Evolutionary conservation across 2,888 invertebrate species (phyloP).

Genomic region (Keiferia lycopersicella): DNA sequence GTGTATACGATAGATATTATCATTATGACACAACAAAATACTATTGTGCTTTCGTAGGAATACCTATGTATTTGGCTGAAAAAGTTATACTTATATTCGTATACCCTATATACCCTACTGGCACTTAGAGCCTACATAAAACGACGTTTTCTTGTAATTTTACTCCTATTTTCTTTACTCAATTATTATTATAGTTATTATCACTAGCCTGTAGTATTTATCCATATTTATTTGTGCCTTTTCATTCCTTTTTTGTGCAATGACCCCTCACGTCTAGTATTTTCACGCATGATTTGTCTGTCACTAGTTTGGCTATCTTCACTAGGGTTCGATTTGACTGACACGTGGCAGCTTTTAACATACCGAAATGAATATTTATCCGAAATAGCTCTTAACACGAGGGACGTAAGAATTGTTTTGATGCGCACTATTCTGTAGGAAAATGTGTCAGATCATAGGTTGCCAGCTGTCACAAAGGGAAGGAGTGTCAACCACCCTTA

Average conservation of each 20-base stretch:
- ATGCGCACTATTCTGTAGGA: neutral
- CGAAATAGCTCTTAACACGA: conserved; percentile 31
- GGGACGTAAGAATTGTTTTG: conserved; percentile 7
- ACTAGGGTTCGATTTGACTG: conserved; percentile 38
- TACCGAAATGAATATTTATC: conserved; percentile 34
- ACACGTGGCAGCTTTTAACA: conserved; percentile 52
- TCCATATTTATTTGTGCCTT: too few species aligned
- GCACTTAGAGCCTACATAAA: too few species aligned
- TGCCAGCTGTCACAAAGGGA: conserved; percentile 64
- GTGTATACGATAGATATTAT: too few species aligned
- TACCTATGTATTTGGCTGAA: too few species aligned
- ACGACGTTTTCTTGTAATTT: neutral
- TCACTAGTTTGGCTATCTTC: conserved; percentile 46
- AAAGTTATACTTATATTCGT: too few species aligned
- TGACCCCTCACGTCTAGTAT: conserved; percentile 25
- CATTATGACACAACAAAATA: too few species aligned
- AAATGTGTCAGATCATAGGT: conserved; percentile 36
- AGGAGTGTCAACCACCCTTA: conserved; percentile 62
- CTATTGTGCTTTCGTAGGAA: too few species aligned
- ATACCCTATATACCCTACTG: too few species aligned
- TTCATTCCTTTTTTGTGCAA: neutral
- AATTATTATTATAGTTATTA: too few species aligned
- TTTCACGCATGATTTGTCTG: conserved; percentile 49
- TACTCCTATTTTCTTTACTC: too few species aligned
- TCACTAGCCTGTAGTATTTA: too few species aligned